Percentiles rank a stretch among this genome's conserved stretches.
Conservation (phyloP, 2,888 invertebrate genomes). For the Parnassius apollo region DNA sequence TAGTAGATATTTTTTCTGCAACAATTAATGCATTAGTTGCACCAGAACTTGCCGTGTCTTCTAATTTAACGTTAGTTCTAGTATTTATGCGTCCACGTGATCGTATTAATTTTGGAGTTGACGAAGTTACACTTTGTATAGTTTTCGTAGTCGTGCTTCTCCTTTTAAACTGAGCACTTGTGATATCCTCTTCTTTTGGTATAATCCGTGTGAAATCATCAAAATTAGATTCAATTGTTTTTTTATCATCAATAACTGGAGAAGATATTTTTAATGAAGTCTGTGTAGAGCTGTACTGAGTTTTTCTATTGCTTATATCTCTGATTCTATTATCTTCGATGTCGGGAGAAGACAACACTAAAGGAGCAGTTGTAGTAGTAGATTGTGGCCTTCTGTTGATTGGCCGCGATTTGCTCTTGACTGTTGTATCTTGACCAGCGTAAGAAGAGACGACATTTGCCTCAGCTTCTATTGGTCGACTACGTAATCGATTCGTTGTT, state of each 20-base stretch:
- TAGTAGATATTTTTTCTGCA: conserved; percentile 57
- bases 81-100: conserved; percentile 53
- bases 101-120: conserved; percentile 41
- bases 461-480: conserved; percentile 46
- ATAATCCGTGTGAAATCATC: conserved; percentile 52
- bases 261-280: conserved; percentile 43
- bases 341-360: conserved; percentile 12
- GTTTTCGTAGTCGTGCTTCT: conserved; percentile 51
- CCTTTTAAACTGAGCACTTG: conserved; percentile 52
- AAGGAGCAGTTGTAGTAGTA: conserved; percentile 15
- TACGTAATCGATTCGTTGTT: conserved; percentile 62
- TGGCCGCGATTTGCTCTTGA: conserved; percentile 50
- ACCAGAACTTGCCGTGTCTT: conserved; percentile 61
- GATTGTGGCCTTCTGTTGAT: conserved; percentile 32
- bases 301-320: conserved; percentile 14
- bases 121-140: conserved; percentile 42
- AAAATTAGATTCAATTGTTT: conserved; percentile 50
- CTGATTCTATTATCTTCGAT: conserved; percentile 4
- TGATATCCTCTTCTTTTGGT: conserved; percentile 44
- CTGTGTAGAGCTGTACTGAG: conserved; percentile 36
- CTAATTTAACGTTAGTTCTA: conserved; percentile 49
- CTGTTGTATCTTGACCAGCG: conserved; percentile 44
- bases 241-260: conserved; percentile 50
- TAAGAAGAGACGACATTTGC: conserved; percentile 41
- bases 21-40: conserved; percentile 61